Percentiles rank a stretch among this genome's conserved stretches.
phyloP scores from a whole-genome alignment of 2,113 vertebrate species.

The Sorex araneus region DNA sequence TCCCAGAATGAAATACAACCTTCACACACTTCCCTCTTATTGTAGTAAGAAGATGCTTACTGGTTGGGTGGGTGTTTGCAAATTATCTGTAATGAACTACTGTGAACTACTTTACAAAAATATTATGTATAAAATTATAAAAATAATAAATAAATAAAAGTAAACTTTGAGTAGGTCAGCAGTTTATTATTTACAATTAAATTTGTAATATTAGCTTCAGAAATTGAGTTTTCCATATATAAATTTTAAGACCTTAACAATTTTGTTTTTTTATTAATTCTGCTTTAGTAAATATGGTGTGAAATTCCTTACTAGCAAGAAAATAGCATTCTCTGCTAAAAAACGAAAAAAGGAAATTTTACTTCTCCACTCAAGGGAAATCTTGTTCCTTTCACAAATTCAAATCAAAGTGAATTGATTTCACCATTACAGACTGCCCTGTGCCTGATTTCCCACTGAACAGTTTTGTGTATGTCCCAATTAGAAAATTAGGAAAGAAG shows the following conservation, averaged over 20 bases:
- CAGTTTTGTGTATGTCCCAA: neutral
- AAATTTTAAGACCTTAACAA: neutral
- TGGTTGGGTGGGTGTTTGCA: too few species aligned
- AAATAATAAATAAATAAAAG: too few species aligned
- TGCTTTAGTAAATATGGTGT: neutral
- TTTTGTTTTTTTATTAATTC: conserved; percentile 18
- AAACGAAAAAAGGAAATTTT: neutral
- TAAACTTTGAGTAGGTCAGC: neutral
- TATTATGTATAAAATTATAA: too few species aligned
- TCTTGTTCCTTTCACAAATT: neutral
- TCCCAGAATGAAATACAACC: too few species aligned
- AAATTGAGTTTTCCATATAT: too few species aligned
- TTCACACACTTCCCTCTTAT: too few species aligned
- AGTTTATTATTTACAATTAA: too few species aligned
- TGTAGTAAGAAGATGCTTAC: too few species aligned
- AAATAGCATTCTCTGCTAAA: neutral
- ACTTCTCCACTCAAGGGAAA: neutral
- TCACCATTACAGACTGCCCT: neutral
- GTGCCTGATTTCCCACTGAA: neutral
- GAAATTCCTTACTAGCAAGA: conserved; percentile 9
- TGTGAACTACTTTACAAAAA: too few species aligned
- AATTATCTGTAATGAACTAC: too few species aligned
- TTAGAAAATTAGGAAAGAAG: neutral
- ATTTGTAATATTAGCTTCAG: too few species aligned
- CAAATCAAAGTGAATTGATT: neutral